Evolutionary conservation across 2,797 vertebrate genomes (phyloP), one percentile per base, ranked within the genome.

Genomic region (Fistularia tabacaria): DNA sequence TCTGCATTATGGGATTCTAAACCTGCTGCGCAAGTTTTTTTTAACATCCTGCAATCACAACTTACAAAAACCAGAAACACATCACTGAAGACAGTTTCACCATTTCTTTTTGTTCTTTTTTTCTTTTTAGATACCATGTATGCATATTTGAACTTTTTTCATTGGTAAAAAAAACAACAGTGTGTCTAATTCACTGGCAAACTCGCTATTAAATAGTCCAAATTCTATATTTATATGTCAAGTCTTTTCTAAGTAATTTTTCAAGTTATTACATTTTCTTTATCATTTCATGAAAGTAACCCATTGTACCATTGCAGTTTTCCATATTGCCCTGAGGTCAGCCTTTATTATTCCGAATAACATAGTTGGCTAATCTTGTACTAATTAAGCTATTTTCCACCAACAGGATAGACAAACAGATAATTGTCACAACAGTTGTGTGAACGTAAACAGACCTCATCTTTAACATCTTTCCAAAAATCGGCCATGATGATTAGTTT

Each of bases 301-400:
- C 73, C 59, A 48, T 54, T 51, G 39, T 57, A 76, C 62, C 80
- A 43, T 43, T 43, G 59, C 63, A 49, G 66, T 78, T 74, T 76
- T 62, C 75, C 41, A 70, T 76, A n/a, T n/a, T n/a, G n/a, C n/a
- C n/a, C n/a, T 88, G 85, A 88, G 85, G 82, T 85, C 74, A 76
- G 63, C 62, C 65, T 73, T 70, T 62, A 71, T 11, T 42, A 53
- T 59, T 70, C 37, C 52, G 50, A 11, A 49, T 55, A 25, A 25
- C 25, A 25, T 64, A 71, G 62, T 63, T 58, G 47, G 38, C 11
- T 61, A 46, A 38, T 66, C 46, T 60, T 43, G 54, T 38, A 42
- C 56, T 54, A 51, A 57, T 47, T 43, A 25, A 54, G 57, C 50
- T 60, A 46, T 48, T 40, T 41, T 54, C 47, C 59, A 38, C 44